Base-by-base conservation (phyloP, 2,888 invertebrate genomes). In the Allygus modestus region DNA sequence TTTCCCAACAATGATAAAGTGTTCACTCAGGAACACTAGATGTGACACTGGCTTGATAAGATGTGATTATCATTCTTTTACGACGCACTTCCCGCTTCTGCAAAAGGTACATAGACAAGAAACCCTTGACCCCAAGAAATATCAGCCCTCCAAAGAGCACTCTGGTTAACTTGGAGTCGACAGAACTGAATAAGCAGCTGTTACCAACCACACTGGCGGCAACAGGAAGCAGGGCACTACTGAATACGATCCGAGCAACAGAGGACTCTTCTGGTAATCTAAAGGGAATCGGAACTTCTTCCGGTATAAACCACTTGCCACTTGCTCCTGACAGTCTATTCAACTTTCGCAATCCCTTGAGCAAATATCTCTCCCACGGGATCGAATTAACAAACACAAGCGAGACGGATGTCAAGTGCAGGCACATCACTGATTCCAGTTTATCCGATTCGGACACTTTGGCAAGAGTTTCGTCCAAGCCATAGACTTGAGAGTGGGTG, bases 61-160 rank as follows among this genome's bases (percentile, higher is more conserved):
- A n/a, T 28, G 31, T 20, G 4, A 58, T 58, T 1, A 12, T 31
- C 65, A 65, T 65, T 15, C 15, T 65, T 31, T 65, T 65, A 17
- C 28, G 26, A 65, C 65, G 65, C 15, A 65, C 12, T 31, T 65
- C 65, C 28, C 28, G 26, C 20, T 65, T 65, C 12, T 65, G 65
- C 31, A 15, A 4, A 65, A 65, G 65, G 15, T 65, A 65, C 65
- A 65, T 65, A 2, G 65, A 28, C 65, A 65, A 17, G 1, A 31
- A 0, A 0, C 65, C 28, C 28, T 65, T 65, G 9, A 65, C 65
- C 15, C 1, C 12, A 31, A 65, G 65, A 31, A 28, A 65, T 2
- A 15, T 20, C 2, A 31, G 5, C 31, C 65, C 65, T 28, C 65
- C 65, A 0, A 65, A 4, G 9, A 65, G 12, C 15, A 65, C 65